Evolutionary conservation across 2,113 vertebrate genomes (phyloP), one percentile per base, ranked within the genome.

Genomic region (Noturus placidus): DNA sequence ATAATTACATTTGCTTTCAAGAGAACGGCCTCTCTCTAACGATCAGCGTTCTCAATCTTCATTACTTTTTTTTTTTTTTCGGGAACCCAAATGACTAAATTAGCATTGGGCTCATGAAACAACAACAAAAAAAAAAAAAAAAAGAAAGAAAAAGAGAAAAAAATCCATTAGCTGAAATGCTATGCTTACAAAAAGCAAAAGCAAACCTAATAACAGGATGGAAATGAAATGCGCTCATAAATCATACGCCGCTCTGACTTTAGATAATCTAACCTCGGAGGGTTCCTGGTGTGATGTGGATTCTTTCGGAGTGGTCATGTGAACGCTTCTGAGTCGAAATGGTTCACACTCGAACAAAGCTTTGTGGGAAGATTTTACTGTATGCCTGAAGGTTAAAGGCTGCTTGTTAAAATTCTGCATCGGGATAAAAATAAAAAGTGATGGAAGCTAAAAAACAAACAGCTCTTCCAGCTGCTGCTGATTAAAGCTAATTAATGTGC

Each of bases 1-100:
- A 92, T 91, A 91, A 91, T 92, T 92, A 85, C 90, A 87, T 90
- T 90, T 90, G 87, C 90, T 89, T 91, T 88, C 89, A 83, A 67
- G 88, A 91, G 74, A 86, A 86, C 85, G 87, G 88, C 86, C 86
- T 74, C 89, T 82, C 84, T 81, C 88, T 76, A 85, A 89, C 65
- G 85, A 87, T 88, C 88, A 90, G 87, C 84, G 81, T 89, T 86
- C 90, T 92, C 90, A 89, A 90, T 90, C 90, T 89, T 91, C 85
- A 90, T 88, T 88, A 91, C 88, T 87, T 87, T 83, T 86, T 88
- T 86, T 61, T 80, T 70, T 85, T 46, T 5, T 46, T 86, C 84
- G 86, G 54, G 83, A 89, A 83, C 83, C 85, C 67, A 85, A 91
- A 87, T 85, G 78, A 90, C 52, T 86, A 84, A 89, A 90, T 87